A percentile compares a stretch with the other conserved stretches of the same genome.
phyloP scores from a whole-genome alignment of 1,140 invertebrate species.

The Leptopilina boulardi region DNA sequence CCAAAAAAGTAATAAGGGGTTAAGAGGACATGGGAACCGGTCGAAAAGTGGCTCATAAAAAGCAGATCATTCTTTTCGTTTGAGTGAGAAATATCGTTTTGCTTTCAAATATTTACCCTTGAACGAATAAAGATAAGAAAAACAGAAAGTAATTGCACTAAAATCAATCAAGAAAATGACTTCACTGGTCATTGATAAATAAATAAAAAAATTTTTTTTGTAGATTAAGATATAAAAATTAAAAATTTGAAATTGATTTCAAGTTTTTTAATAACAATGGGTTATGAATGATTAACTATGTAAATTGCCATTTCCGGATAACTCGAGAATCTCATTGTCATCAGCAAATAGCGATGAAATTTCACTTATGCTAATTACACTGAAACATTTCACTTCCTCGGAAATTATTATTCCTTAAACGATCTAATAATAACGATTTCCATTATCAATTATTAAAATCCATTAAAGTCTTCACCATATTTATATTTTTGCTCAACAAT shows the following conservation, averaged over 20 bases:
- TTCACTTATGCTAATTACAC: constrained; percentile 70
- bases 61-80: constrained; percentile 16
- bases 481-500: background rate
- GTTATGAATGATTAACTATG: constrained; percentile 38
- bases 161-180: too few relatives aligned
- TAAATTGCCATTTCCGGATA: constrained; percentile 56
- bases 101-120: constrained; percentile 1
- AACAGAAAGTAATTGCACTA: background rate
- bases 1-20: constrained; percentile 12
- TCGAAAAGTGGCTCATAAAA: constrained; percentile 26
- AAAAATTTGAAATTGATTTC: background rate
- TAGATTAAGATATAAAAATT: constrained; percentile 3
- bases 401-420: constrained; percentile 45
- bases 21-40: constrained; percentile 8
- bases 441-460: background rate
- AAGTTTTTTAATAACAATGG: background rate
- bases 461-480: background rate
- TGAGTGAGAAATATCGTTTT: background rate
- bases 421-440: constrained; percentile 30
- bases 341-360: constrained; percentile 53
- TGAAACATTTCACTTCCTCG: constrained; percentile 18
- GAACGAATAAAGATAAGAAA: background rate
- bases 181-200: too few relatives aligned
- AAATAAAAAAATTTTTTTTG: background rate
- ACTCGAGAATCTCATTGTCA: constrained; percentile 55